Evolutionary conservation across 53 echinoderm and acorn worm species (phyloP), one percentile per base, ranked within the genome.

Genomic region (Arbacia lixula): DNA sequence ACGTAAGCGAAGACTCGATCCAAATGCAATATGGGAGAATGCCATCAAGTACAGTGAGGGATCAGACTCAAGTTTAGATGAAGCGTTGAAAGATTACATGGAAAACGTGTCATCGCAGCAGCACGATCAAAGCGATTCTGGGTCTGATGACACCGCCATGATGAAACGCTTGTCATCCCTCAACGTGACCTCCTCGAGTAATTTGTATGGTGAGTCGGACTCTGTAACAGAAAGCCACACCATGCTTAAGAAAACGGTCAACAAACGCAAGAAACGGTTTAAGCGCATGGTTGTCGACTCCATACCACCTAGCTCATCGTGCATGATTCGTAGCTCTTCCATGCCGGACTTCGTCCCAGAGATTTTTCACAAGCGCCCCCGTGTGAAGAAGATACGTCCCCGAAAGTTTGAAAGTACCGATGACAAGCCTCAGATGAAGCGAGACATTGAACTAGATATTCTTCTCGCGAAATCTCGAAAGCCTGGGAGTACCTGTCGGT

Each of bases 81-180:
- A 92, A 60, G 98, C 98, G 0, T 68, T 94, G 62, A 98, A 98
- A 85, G 94, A 98, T 55, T 98, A 98, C 76, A 98, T 98, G 93
- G 92, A 98, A 46, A 98, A 98, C 51, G 87, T 98, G 1, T 68
- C 83, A 14, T 85, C 87, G 10, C 72, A 66, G 43, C 82, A 81
- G 3, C 87, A 93, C 25, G 21, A 54, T 30, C 68, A 90, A 2
- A 92, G 90, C 57, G 98, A 98, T 71, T 90, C 98, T 25, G 87
- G 89, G 1, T 89, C 89, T 0, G 98, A 98, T 34, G 98, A 98
- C 68, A 88, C 88, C 17, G 36, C 73, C 55, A 90, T 98, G 89
- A 86, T 96, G 86, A 92, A 87, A 56, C 84, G 94, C 34, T 63
- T 97, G 34, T 94, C 98, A n/a, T 94, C 98, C 10, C 84, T 98